A percentile compares a stretch with the other conserved stretches of the same genome.
phyloP scores from a whole-genome alignment of 2,797 vertebrate genomes.

The Etheostoma perlongum region DNA sequence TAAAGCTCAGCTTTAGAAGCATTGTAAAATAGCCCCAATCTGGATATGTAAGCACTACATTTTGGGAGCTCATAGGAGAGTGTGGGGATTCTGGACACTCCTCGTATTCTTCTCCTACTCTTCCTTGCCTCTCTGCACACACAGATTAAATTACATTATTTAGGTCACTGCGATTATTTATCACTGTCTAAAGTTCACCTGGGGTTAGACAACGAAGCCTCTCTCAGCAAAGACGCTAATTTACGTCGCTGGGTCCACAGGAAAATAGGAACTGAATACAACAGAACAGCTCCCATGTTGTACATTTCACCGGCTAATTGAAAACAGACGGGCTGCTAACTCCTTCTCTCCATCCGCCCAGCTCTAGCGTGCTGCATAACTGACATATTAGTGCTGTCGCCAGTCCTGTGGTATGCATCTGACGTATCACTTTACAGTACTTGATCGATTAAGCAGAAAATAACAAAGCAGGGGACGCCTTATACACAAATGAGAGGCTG shows the following conservation, averaged over 20 bases:
- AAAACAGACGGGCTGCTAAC: constrained; percentile 82
- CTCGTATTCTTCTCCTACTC: constrained; percentile 30
- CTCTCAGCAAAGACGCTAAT: constrained; percentile 52
- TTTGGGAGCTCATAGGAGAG: constrained; percentile 47
- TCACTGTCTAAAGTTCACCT: constrained; percentile 70
- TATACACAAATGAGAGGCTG: constrained; percentile 38
- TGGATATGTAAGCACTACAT: constrained; percentile 56
- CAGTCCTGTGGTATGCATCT: constrained; percentile 68
- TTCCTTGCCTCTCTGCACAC: constrained; percentile 40
- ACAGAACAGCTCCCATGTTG: constrained; percentile 78
- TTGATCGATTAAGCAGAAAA: constrained; percentile 59
- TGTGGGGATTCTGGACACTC: constrained; percentile 38
- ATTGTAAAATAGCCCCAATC: constrained; percentile 50
- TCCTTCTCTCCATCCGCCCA: constrained; percentile 71
- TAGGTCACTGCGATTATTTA: constrained; percentile 69
- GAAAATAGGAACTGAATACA: constrained; percentile 61
- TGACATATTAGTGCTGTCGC: constrained; percentile 75
- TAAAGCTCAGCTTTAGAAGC: constrained; percentile 58
- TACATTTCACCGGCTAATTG: constrained; percentile 83
- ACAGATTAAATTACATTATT: constrained; percentile 67
- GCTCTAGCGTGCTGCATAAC: constrained; percentile 49
- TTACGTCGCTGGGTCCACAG: constrained; percentile 46
- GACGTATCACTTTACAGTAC: constrained; percentile 62
- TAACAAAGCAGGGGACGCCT: constrained; percentile 60
- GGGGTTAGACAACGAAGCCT: constrained; percentile 47